Base-by-base conservation (phyloP, 2,888 invertebrate genomes). In the Eristalis pertinax region DNA sequence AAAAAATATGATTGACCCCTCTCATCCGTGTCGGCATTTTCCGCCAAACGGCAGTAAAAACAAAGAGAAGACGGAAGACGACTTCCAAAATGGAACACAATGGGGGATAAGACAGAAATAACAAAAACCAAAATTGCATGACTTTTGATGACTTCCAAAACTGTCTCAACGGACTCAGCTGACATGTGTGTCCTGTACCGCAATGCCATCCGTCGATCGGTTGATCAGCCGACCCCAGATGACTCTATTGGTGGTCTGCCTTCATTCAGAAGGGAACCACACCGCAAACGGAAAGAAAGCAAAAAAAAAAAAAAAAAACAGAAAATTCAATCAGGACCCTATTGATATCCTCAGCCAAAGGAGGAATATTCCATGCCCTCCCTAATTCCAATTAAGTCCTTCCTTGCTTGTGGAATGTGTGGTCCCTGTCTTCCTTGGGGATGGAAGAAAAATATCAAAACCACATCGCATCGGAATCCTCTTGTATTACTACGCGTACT, bases 201-300 rank as follows among this genome's bases (percentile, higher is more conserved):
- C 43, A 50, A 50, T 5, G 7, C n/a, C 50, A 50, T 50, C 50
- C 50, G 50, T 50, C 50, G 50, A 50, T 50, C 50, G 7, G 50
- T 50, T 50, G 58, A 74, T 74, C 65, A 67, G 50, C 58, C 75
- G 83, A 83, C 75, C 75, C 87, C 87, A 87, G 87, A 87, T 87
- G 84, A 87, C 87, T 87, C 87, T 79, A 87, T 87, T 87, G 87
- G 84, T 87, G 87, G 87, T 84, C 87, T 84, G 38, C 11, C 19
- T 43, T 22, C 29, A 58, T 63, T 79, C 26, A 26, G 29, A 63
- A 72, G 82, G 79, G 78, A 74, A 64, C 69, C 64, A 67, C 77
- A 78, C 77, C 67, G 68, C 77, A 86, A 62, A 8, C 32, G 32
- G n/a, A 32, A 32, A 1, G 32, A 32, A 29, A 26, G 26, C 4